phyloP scores from a whole-genome alignment of 1,140 invertebrate species.

The Laupala kohalensis region DNA sequence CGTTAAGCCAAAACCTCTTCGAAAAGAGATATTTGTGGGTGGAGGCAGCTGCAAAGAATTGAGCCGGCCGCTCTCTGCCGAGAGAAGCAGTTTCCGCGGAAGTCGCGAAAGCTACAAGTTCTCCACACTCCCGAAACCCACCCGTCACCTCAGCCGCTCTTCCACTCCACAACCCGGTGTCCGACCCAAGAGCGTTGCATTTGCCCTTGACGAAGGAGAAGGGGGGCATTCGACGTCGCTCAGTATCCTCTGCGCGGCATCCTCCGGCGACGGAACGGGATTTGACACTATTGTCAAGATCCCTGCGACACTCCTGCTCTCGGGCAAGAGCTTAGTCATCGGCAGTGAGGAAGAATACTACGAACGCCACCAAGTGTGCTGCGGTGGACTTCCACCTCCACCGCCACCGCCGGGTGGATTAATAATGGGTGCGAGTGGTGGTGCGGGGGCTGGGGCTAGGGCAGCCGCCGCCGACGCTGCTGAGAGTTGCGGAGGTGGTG shows the following conservation, averaged over 20 bases:
- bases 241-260: background rate
- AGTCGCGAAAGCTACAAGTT: too few relatives aligned
- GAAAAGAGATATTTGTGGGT: too few relatives aligned
- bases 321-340: background rate
- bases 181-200: constrained; percentile 8
- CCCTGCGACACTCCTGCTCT: too few relatives aligned
- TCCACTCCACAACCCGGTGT: background rate
- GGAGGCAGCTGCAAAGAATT: too few relatives aligned
- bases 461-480: background rate
- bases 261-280: background rate
- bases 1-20: too few relatives aligned
- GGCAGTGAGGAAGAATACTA: background rate
- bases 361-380: background rate
- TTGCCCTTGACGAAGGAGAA: constrained; percentile 4
- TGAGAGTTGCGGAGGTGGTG: constrained; percentile 12
- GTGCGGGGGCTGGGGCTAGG: constrained; percentile 1
- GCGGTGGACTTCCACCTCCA: background rate
- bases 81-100: too few relatives aligned
- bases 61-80: too few relatives aligned
- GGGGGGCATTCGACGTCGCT: background rate
- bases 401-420: background rate
- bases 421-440: constrained; percentile 1
- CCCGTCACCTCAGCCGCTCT: too few relatives aligned
- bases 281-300: too few relatives aligned
- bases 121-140: too few relatives aligned